Percentiles rank a stretch among this genome's conserved stretches.
Evolutionary conservation across 2,888 invertebrate genomes (phyloP).

Genomic region (Eubasilissa splendida): DNA sequence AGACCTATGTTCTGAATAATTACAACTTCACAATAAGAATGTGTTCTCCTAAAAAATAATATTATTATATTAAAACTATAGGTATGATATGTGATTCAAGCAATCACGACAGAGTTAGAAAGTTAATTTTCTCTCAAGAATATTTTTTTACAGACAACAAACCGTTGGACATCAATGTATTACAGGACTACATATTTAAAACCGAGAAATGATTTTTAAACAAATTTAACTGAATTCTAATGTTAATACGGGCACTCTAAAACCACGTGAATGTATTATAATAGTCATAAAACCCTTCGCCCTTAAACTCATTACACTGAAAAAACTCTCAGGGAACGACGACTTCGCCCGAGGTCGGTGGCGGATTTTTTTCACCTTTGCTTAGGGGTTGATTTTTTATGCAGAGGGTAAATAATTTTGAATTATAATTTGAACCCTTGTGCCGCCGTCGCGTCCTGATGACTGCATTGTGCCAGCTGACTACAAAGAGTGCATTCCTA

Average conservation of each 20-base stretch:
- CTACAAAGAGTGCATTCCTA: slow-evolving; percentile 50
- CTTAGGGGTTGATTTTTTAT: slow-evolving; percentile 32
- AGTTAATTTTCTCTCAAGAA: background rate
- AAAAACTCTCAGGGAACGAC: slow-evolving; percentile 38
- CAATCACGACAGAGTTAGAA: background rate
- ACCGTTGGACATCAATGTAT: background rate
- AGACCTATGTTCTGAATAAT: no score
- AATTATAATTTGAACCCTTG: slow-evolving; percentile 55
- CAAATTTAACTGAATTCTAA: slow-evolving; percentile 15
- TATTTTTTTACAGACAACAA: background rate
- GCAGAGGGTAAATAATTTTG: slow-evolving; percentile 56
- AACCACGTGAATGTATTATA: slow-evolving; percentile 28
- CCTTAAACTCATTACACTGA: slow-evolving; percentile 32
- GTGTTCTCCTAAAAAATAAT: no score
- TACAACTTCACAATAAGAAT: no score
- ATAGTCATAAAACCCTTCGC: slow-evolving; percentile 10
- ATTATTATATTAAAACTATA: no score
- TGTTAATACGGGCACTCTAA: slow-evolving; percentile 18
- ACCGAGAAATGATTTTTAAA: background rate
- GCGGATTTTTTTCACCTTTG: slow-evolving; percentile 40
- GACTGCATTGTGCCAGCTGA: slow-evolving; percentile 48
- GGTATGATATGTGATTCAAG: no score
- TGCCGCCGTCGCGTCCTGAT: slow-evolving; percentile 39
- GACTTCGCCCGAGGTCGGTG: slow-evolving; percentile 32
- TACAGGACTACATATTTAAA: background rate